phyloP scores from a whole-genome alignment of 2,113 vertebrate genomes.

The Gymnobelideus leadbeateri region DNA sequence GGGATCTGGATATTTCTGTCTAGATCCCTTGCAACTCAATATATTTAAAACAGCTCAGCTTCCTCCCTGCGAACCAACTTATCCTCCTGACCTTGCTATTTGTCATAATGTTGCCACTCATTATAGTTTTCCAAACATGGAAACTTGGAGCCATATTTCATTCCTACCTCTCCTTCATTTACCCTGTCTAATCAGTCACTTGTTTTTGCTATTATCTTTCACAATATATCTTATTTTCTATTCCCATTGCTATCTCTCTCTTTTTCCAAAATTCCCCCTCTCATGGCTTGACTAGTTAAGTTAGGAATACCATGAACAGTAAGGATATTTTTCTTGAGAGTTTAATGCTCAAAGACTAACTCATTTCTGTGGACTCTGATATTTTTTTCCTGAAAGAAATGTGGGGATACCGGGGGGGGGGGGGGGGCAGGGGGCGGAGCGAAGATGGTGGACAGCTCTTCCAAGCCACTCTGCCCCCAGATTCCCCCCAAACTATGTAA shows the following conservation, averaged over 20 bases:
- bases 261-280: neutral
- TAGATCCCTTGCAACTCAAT: too few species aligned
- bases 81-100: too few species aligned
- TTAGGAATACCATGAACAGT: neutral
- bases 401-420: too few species aligned
- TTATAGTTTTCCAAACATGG: neutral
- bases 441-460: too few species aligned
- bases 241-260: neutral
- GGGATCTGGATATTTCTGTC: too few species aligned
- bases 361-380: slow-evolving; percentile 7
- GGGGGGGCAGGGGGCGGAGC: too few species aligned
- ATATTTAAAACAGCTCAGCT: too few species aligned
- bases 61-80: too few species aligned
- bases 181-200: neutral
- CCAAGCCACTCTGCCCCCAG: too few species aligned
- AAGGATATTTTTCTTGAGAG: neutral
- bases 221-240: neutral
- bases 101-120: neutral
- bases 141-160: neutral
- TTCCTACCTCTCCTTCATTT: neutral
- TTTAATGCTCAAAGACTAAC: neutral
- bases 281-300: neutral
- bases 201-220: slow-evolving; percentile 5
- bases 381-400: slow-evolving; percentile 11
- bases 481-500: too few species aligned